phyloP scores from a whole-genome alignment of 2,113 vertebrate genomes.

The Nothocercus nigrocapillus region DNA sequence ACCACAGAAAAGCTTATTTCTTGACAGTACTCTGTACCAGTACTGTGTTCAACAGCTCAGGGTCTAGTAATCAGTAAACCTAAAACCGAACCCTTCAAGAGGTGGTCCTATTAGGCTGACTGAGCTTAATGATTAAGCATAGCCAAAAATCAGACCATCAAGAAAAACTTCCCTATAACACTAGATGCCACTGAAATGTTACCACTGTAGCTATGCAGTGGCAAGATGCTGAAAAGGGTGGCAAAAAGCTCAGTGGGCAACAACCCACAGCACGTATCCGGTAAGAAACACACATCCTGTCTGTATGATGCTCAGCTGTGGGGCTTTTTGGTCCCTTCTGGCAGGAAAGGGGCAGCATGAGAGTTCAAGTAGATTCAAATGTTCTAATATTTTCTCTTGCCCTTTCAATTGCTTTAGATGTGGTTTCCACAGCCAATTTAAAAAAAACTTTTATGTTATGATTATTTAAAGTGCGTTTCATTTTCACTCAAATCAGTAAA shows the following conservation, averaged over 20 bases:
- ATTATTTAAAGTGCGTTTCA: not conserved
- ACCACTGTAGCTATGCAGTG: too few species aligned
- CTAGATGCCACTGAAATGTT: not conserved
- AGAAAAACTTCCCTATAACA: not conserved
- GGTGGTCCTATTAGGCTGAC: not conserved
- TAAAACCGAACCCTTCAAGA: not conserved
- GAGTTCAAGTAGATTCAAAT: not conserved
- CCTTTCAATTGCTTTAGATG: not conserved
- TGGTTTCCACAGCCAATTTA: not conserved
- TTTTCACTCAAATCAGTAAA: not conserved
- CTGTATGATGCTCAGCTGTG: not conserved
- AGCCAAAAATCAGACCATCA: not conserved
- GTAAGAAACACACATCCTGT: not conserved
- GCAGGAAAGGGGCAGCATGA: not conserved
- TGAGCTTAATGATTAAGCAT: not conserved
- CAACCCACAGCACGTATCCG: not conserved
- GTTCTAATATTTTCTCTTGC: not conserved
- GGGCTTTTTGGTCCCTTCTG: not conserved
- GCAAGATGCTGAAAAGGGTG: too few species aligned
- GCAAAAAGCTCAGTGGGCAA: not conserved
- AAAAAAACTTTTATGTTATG: too few species aligned
- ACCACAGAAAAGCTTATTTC: not conserved
- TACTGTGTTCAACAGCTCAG: not conserved
- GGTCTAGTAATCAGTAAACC: not conserved
- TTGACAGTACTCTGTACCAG: not conserved